Base-by-base conservation (phyloP, 1,140 invertebrate species). In the Platorchestia sp. region DNA sequence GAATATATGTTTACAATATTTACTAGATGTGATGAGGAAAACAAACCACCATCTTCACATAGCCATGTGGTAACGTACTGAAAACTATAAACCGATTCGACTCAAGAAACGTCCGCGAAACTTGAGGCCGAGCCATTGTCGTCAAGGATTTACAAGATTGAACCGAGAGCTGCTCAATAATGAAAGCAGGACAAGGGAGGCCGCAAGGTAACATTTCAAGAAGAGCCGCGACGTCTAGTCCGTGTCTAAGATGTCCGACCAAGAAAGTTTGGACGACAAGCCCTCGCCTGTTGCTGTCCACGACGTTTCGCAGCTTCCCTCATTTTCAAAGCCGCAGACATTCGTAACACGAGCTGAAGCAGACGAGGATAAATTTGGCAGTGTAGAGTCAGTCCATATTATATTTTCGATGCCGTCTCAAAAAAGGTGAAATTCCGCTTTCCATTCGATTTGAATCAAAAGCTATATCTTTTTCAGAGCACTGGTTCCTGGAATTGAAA, bases 171-270 rank as follows among this genome's bases (percentile, higher is more conserved):
- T 93, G 43, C 44, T 93, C 91, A 93, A 93, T 93, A 93, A 93
- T 93, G 91, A 93, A 93, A 19, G 16, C 91, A 6, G 7, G 45
- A 93, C 91, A 93, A 47, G 43, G 44, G 19, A 44, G 40, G 22
- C 43, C 91, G 91, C 91, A 45, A 45, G 91, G 91, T 45, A 93
- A 47, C 91, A 93, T 93, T 93, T 93, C 91, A 47, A 93, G 91
- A 47, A 93, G 40, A 45, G 10, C 91, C 45, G 45, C 45, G 10
- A 44, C 91, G 91, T 93, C 91, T 44, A 6, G 91, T 47, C 10
- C 91, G 44, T 93, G 91, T 93, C 91, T 44, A 93, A 93, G 91
- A 93, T 45, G 91, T 93, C 91, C 91, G 45, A 47, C 91, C 91
- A 93, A 89, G 43, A 93, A 93, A 93, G 43, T 93, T 93, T 75